Base-by-base conservation (phyloP, 92 coral and sea anemone genomes). In the Epizoanthus illoricatus region DNA sequence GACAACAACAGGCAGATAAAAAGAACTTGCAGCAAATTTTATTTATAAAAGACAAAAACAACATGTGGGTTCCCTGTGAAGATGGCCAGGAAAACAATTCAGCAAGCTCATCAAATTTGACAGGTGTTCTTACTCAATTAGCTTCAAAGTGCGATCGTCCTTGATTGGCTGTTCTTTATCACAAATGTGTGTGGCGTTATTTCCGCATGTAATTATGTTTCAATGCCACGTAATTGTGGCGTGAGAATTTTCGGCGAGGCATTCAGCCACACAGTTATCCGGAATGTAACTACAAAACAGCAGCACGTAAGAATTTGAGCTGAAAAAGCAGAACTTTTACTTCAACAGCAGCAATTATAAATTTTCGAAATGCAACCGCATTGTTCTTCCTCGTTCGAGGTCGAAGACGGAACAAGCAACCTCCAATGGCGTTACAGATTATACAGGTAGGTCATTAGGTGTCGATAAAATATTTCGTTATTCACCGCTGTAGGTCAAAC, bases 361-460 rank as follows among this genome's bases (percentile, higher is more conserved):
- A 65, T 24, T 65, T 65, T 65, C 70, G 70, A 65, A 65, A 65
- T 65, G 70, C 43, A 65, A 19, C 17, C 5, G 33, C 70, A 20
- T 65, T 65, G 43, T 65, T 65, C 42, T 65, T 65, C 70, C 21
- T 24, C 70, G 18, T 28, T 10, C 41, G 70, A 43, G 18, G 12
- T 10, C 41, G 70, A 4, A 12, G 70, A 65, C 40, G 70, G 2
- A 28, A 28, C 70, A 65, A 23, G 33, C 69, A 64, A 41, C 24
- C 10, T 18, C 41, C 28, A 65, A 65, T 65, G 70, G 70, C 70
- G 42, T 11, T 15, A 65, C 70, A 24, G 70, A 12, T 28, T 28
- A 40, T 0, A 33, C 15, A 65, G 70, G 70, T 65, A 65, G 66
- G 65, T 61, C 21, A 18, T 2, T 4, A 4, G 18, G 56, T 52